Percentiles rank a stretch among this genome's conserved stretches.
Evolutionary conservation across 2,797 vertebrate genomes (phyloP).

Genomic region (Toxotes lorentzi): DNA sequence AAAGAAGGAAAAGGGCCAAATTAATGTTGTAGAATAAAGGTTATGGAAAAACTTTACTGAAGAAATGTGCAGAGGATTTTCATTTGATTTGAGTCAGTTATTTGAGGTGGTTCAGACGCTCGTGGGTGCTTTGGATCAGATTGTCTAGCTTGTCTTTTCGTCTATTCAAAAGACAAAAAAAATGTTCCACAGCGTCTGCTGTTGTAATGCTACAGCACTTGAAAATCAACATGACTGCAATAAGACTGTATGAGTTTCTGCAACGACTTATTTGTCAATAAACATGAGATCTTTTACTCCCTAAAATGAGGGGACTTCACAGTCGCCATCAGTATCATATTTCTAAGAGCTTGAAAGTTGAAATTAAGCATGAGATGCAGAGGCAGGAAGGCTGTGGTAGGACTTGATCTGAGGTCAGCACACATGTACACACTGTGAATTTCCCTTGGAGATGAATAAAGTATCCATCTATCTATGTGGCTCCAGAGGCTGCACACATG

Average conservation of each 20-base stretch:
- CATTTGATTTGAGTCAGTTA: neutral
- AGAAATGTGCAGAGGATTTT: neutral
- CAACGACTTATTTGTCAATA: neutral
- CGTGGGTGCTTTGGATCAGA: neutral
- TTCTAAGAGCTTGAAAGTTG: neutral
- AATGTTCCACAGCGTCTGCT: neutral
- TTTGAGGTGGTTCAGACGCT: constrained; percentile 1
- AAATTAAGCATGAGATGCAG: neutral
- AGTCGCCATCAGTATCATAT: neutral
- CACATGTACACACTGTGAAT: too few relatives aligned
- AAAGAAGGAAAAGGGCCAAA: neutral
- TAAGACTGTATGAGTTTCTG: neutral
- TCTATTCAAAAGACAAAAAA: neutral
- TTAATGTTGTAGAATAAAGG: neutral
- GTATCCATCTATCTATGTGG: too few relatives aligned
- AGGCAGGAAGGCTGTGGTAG: neutral
- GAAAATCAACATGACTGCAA: neutral
- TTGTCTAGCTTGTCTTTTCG: neutral
- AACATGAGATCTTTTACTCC: neutral
- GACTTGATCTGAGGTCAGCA: constrained; percentile 11
- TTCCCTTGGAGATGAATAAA: too few relatives aligned
- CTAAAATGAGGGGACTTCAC: neutral
- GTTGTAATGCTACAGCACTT: neutral
- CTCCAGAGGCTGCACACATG: constrained; percentile 1
- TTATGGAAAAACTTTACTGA: neutral